These are phyloP conservation scores for Stomatorhinus ivindoensis DNA, from an alignment of 2,113 vertebrate genomes.

Conservation along the genomic window DNA sequence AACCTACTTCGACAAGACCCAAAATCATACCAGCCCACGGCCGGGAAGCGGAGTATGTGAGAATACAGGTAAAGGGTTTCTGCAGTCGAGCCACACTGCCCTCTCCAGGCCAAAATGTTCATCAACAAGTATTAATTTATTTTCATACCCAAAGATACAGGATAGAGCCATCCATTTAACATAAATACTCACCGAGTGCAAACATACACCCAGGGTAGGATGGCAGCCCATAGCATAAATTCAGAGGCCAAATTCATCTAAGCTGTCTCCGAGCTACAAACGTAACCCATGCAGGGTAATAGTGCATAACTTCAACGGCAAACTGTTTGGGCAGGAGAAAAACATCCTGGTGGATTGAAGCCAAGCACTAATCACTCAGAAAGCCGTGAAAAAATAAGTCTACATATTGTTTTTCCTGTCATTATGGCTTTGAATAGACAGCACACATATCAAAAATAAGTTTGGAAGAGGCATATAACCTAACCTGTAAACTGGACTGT, in stretches of 20 bases:
- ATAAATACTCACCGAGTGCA: background rate
- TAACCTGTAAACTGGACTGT: background rate
- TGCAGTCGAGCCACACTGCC: background rate
- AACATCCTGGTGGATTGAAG: background rate
- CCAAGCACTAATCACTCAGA: background rate
- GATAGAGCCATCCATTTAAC: background rate
- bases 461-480: background rate
- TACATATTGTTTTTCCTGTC: background rate
- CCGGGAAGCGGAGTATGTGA: background rate
- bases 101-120: background rate
- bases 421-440: background rate
- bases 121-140: background rate
- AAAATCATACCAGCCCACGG: background rate
- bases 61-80: background rate
- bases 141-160: background rate
- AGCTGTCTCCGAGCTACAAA: background rate
- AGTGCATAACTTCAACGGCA: background rate
- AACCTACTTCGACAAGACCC: background rate
- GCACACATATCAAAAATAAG: background rate
- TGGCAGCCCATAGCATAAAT: background rate
- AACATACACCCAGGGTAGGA: background rate
- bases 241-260: background rate
- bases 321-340: background rate
- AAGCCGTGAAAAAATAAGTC: background rate
- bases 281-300: background rate